Evolutionary conservation across 1,140 invertebrate species (phyloP).

Genomic region (Drosophila mauritiana): DNA sequence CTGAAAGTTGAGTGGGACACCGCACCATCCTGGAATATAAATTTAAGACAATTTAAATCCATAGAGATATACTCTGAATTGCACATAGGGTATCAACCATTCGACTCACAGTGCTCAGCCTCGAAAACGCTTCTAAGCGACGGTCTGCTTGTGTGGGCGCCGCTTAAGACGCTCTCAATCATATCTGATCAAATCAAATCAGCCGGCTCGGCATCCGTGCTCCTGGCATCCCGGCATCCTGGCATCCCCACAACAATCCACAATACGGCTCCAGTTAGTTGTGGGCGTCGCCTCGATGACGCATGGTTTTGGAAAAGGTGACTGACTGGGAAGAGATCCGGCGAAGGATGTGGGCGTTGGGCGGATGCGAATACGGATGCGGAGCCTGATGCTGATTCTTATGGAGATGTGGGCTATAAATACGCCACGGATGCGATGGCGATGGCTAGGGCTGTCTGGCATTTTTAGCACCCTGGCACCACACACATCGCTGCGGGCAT

Average conservation of each 20-base stretch:
- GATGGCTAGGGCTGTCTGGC: conserved; percentile 47
- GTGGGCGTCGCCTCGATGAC: conserved; percentile 52
- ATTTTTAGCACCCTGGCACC: conserved; percentile 48
- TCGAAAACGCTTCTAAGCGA: conserved; percentile 9
- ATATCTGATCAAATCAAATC: conserved; percentile 70
- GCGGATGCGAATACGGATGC: not conserved
- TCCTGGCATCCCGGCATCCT: conserved; percentile 33
- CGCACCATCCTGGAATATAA: no score
- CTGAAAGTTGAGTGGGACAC: no score
- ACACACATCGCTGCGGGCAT: conserved; percentile 25
- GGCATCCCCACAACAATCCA: not conserved
- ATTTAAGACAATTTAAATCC: no score
- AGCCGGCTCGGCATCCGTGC: conserved; percentile 21
- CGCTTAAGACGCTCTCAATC: conserved; percentile 44
- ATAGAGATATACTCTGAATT: no score
- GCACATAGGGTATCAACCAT: not conserved
- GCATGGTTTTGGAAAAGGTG: conserved; percentile 37
- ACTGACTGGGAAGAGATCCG: not conserved
- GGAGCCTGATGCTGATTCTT: conserved; percentile 1
- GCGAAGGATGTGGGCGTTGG: conserved; percentile 9
- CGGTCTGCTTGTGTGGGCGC: conserved; percentile 26
- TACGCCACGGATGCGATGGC: not conserved
- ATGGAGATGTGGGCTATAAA: conserved; percentile 2
- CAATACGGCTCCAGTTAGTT: conserved; percentile 26
- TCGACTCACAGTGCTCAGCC: not conserved